Conservation (phyloP, 2,888 invertebrate genomes). For the Drosophila heteroneura region DNA sequence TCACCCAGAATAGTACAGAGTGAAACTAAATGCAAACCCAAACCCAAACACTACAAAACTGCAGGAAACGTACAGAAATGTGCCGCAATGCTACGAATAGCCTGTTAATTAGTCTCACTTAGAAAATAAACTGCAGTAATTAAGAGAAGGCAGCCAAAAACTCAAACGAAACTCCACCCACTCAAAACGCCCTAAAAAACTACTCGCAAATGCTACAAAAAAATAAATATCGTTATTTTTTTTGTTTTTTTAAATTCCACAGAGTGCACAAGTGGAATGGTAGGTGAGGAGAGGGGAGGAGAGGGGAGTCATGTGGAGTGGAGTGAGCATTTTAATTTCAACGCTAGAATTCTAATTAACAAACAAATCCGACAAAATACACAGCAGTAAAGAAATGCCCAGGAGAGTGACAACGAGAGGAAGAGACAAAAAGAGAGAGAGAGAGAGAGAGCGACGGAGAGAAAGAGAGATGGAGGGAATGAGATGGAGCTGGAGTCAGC, state of each 20-base stretch:
- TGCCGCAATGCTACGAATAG: conserved; percentile 79
- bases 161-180: conserved; percentile 43
- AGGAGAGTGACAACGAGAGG: conserved; percentile 38
- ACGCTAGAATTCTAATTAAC: conserved; percentile 85
- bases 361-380: conserved; percentile 83
- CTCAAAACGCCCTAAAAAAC: conserved; percentile 50
- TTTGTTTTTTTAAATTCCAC: conserved; percentile 7
- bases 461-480: conserved; percentile 1
- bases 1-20: conserved; percentile 2
- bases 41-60: conserved; percentile 5
- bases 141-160: conserved; percentile 75
- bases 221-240: conserved; percentile 2
- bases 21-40: conserved; percentile 13
- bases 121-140: conserved; percentile 85
- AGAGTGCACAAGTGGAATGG: not conserved
- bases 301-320: not conserved
- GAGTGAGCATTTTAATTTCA: conserved; percentile 79
- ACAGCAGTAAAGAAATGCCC: conserved; percentile 60
- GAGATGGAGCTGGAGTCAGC: conserved; percentile 32
- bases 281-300: not conserved
- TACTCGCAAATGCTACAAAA: conserved; percentile 17
- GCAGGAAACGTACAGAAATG: conserved; percentile 33
- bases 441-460: conserved; percentile 14
- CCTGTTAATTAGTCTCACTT: conserved; percentile 85
- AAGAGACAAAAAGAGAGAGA: conserved; percentile 12